Conservation (phyloP, 2,888 invertebrate species). For the Temnothorax unifasciatus region DNA sequence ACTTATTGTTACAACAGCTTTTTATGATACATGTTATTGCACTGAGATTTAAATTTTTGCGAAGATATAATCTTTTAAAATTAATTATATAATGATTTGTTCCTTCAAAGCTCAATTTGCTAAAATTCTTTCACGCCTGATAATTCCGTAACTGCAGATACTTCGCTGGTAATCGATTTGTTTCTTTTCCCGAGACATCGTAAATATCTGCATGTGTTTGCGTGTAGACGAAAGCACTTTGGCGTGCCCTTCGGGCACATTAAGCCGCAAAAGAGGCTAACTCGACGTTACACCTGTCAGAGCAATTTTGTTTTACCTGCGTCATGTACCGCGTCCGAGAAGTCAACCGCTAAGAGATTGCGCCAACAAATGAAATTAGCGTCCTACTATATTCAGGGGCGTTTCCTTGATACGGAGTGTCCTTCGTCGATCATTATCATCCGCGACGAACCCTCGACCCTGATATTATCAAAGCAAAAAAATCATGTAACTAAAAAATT, state of each 20-base stretch:
- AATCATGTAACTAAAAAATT: slow-evolving; percentile 1
- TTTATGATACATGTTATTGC: background rate
- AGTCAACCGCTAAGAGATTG: slow-evolving; percentile 82
- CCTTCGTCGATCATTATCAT: slow-evolving; percentile 62
- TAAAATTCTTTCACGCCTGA: background rate
- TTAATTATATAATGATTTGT: background rate
- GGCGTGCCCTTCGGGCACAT: slow-evolving; percentile 55
- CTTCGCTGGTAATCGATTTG: background rate
- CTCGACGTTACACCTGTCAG: slow-evolving; percentile 81
- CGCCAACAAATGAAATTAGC: slow-evolving; percentile 79
- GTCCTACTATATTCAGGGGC: slow-evolving; percentile 45
- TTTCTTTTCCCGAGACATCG: background rate
- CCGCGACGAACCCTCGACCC: background rate
- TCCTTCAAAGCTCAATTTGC: background rate
- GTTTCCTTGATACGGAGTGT: slow-evolving; percentile 56
- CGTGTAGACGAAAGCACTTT: slow-evolving; percentile 9
- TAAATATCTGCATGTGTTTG: slow-evolving; percentile 28
- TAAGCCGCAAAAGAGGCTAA: slow-evolving; percentile 68
- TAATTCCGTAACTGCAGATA: background rate
- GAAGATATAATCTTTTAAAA: background rate
- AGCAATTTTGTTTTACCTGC: slow-evolving; percentile 79
- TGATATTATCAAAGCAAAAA: slow-evolving; percentile 23
- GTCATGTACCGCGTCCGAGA: slow-evolving; percentile 77
- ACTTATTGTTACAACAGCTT: too few species aligned
- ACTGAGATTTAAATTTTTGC: background rate